These are phyloP conservation scores for Columba janthina DNA, from an alignment of 2,113 vertebrate species.

Conservation along the genomic window DNA sequence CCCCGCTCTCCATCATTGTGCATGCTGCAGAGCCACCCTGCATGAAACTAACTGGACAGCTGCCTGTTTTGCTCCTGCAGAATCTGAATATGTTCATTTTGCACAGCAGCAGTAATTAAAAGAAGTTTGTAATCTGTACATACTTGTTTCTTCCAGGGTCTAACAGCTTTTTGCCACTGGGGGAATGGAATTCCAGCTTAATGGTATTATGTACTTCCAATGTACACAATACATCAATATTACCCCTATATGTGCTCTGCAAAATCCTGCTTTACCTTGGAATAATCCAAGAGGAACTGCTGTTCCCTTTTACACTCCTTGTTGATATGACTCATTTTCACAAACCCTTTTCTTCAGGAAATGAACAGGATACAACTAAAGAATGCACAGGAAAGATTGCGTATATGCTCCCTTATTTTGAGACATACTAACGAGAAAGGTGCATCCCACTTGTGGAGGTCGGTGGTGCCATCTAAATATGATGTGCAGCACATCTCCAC, in stretches of 20 bases:
- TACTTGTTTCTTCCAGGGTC: neutral
- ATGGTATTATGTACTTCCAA: neutral
- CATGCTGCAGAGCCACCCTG: neutral
- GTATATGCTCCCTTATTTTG: neutral
- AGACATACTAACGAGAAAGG: neutral
- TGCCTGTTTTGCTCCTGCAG: slow-evolving; percentile 3
- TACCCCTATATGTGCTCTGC: neutral
- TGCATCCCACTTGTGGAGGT: neutral
- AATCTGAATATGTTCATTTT: neutral
- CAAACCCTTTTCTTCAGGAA: neutral
- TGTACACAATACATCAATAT: rapidly evolving
- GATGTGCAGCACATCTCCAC: neutral
- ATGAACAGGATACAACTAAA: neutral
- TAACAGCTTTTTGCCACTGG: neutral
- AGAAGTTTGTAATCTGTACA: neutral
- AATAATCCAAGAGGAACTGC: neutral
- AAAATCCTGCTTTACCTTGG: neutral
- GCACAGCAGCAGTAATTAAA: neutral
- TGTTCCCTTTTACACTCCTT: neutral
- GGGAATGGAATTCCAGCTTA: neutral
- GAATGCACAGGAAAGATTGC: neutral
- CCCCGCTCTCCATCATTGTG: neutral
- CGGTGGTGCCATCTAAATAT: neutral
- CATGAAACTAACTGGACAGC: slow-evolving; percentile 24
- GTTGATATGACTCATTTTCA: neutral